Evolutionary conservation across 2,888 invertebrate species (phyloP).

Genomic region (Caenorhabditis japonica): DNA sequence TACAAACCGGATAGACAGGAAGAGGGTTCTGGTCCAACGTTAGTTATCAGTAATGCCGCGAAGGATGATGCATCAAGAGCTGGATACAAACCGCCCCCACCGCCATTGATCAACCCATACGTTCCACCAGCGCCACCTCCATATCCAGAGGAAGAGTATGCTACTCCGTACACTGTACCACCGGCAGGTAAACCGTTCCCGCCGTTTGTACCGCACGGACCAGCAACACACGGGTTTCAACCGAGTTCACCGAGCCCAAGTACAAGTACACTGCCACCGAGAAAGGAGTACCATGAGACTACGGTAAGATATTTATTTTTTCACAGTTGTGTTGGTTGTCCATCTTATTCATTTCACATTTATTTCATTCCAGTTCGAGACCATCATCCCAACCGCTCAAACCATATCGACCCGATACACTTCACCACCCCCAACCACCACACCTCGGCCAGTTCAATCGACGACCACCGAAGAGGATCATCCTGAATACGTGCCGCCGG

Average conservation of each 20-base stretch:
- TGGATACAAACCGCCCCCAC: slow-evolving; percentile 46
- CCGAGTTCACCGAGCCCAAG: no score
- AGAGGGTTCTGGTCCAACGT: slow-evolving; percentile 41
- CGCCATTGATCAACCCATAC: slow-evolving; percentile 42
- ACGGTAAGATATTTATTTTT: slow-evolving; percentile 18
- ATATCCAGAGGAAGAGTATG: slow-evolving; percentile 45
- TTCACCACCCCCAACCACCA: slow-evolving; percentile 14
- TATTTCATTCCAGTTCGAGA: slow-evolving; percentile 15
- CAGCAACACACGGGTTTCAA: slow-evolving; percentile 25
- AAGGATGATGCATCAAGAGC: slow-evolving; percentile 51
- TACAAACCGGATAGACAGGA: slow-evolving; percentile 52
- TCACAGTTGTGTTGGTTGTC: no score
- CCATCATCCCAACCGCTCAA: slow-evolving; percentile 44
- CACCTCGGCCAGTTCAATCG: slow-evolving; percentile 25
- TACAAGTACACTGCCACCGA: slow-evolving; percentile 17
- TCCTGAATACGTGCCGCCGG: slow-evolving; percentile 48
- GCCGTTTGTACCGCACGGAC: slow-evolving; percentile 10
- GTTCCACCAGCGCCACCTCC: slow-evolving; percentile 40
- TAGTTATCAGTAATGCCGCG: slow-evolving; percentile 59
- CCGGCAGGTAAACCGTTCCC: slow-evolving; percentile 42
- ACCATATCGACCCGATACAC: slow-evolving; percentile 30
- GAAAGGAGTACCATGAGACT: slow-evolving; percentile 34
- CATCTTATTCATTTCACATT: no score
- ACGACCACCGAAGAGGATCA: slow-evolving; percentile 35
- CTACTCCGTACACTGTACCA: slow-evolving; percentile 43